A percentile compares a stretch with the other conserved stretches of the same genome.
These are phyloP conservation scores for Colletes collaris DNA, from an alignment of 2,888 invertebrate species.

Conservation along the genomic window DNA sequence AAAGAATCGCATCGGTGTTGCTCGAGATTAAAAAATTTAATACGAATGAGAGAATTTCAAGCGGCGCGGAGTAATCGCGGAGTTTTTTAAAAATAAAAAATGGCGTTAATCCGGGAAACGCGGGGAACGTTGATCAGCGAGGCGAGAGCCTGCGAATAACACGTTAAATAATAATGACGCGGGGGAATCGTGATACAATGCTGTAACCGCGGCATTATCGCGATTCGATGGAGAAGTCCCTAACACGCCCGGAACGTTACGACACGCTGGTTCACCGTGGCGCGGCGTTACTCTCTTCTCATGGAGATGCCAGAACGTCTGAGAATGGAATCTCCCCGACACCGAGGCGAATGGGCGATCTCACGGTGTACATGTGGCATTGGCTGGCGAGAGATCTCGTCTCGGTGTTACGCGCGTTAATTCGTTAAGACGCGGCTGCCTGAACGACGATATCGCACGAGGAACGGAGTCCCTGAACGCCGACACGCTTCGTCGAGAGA, in stretches of 20 bases:
- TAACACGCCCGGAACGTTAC: slow-evolving; percentile 26
- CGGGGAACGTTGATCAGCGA: no score
- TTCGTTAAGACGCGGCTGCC: slow-evolving; percentile 12
- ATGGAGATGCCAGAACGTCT: slow-evolving; percentile 25
- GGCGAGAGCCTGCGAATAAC: no score
- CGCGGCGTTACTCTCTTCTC: slow-evolving; percentile 20
- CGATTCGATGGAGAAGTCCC: slow-evolving; percentile 29
- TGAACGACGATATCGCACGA: slow-evolving; percentile 11
- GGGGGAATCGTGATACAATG: slow-evolving; percentile 7
- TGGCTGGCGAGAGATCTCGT: slow-evolving; percentile 36
- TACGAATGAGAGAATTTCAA: no score
- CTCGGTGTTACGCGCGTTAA: slow-evolving; percentile 38
- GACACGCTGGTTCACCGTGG: slow-evolving; percentile 36
- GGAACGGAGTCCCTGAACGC: slow-evolving; percentile 40
- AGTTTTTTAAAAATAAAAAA: no score
- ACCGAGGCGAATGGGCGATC: slow-evolving; percentile 25
- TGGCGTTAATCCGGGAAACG: no score
- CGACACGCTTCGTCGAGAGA: slow-evolving; percentile 31
- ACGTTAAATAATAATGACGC: slow-evolving; percentile 26
- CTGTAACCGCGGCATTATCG: slow-evolving; percentile 26
- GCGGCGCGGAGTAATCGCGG: no score
- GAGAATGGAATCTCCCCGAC: slow-evolving; percentile 48
- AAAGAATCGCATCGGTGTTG: no score
- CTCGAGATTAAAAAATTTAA: no score
- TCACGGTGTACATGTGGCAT: slow-evolving; percentile 45